Conservation (phyloP, 2,888 invertebrate genomes). For the Hartigia nigra region DNA sequence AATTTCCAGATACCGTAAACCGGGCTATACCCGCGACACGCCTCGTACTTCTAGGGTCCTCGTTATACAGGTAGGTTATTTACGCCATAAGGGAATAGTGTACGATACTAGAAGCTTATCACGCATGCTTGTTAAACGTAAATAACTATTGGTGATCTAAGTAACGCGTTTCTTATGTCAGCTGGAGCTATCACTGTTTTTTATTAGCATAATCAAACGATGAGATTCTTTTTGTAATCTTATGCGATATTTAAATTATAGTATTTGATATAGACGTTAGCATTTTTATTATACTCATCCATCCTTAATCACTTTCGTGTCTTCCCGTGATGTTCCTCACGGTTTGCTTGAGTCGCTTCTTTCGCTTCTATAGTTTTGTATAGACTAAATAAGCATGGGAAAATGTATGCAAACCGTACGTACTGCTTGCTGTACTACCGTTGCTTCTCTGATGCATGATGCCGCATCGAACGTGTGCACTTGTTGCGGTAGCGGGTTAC, state of each 20-base stretch:
- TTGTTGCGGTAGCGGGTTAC: constrained; percentile 26
- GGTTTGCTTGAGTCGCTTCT: neutral
- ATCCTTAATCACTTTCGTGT: neutral
- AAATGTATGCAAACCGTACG: constrained; percentile 38
- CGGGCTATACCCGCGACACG: neutral
- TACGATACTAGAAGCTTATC: neutral
- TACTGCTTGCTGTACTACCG: constrained; percentile 44
- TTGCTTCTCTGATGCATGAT: constrained; percentile 51
- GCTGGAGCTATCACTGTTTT: neutral
- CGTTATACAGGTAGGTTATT: neutral
- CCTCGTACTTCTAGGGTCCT: neutral
- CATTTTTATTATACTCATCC: neutral
- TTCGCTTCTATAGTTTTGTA: neutral
- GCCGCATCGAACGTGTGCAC: constrained; percentile 23
- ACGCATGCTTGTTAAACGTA: neutral
- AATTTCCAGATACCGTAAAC: constrained; percentile 2
- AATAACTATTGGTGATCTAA: neutral
- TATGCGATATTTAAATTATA: neutral
- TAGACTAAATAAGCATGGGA: constrained; percentile 50
- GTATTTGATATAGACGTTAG: neutral
- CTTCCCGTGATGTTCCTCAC: neutral
- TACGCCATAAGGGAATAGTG: neutral
- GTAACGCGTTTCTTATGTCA: neutral
- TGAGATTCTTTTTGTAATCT: neutral
- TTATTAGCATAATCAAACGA: neutral